Conservation (phyloP, 2,797 vertebrate species). For the Tinamus major region DNA sequence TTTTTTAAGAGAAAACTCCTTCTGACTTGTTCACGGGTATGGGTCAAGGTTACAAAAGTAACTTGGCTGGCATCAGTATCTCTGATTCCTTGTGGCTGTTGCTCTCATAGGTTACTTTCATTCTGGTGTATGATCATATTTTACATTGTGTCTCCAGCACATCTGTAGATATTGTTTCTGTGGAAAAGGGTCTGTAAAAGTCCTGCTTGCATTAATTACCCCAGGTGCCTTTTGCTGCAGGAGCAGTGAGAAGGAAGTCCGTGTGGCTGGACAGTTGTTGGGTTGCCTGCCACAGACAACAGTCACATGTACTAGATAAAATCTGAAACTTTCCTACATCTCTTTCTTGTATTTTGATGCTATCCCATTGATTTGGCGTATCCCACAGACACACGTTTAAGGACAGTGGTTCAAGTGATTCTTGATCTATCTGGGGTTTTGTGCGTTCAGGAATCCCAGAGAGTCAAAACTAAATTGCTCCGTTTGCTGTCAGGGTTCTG, state of each 20-base stretch:
- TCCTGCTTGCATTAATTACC: not conserved
- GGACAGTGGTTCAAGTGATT: not conserved
- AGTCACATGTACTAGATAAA: not conserved
- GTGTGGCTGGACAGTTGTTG: not conserved
- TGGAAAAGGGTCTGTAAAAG: not conserved
- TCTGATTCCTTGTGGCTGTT: not conserved
- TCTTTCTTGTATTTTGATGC: not conserved
- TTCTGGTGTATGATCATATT: not conserved
- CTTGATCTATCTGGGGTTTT: not conserved
- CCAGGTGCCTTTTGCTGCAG: not conserved
- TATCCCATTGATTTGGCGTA: rapidly evolving
- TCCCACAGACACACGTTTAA: not conserved
- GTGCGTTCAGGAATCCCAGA: not conserved
- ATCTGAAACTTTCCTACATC: not conserved
- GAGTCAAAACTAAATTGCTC: not conserved
- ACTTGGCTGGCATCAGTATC: not conserved
- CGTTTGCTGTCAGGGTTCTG: not conserved
- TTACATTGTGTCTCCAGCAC: not conserved
- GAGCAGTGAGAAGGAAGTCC: not conserved
- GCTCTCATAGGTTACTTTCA: not conserved
- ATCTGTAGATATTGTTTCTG: not conserved
- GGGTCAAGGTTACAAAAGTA: not conserved
- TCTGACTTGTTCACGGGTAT: not conserved
- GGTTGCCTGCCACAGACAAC: not conserved
- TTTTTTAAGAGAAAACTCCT: not conserved